Conservation (phyloP, 2,888 invertebrate genomes). For the Macrosiphum euphorbiae region DNA sequence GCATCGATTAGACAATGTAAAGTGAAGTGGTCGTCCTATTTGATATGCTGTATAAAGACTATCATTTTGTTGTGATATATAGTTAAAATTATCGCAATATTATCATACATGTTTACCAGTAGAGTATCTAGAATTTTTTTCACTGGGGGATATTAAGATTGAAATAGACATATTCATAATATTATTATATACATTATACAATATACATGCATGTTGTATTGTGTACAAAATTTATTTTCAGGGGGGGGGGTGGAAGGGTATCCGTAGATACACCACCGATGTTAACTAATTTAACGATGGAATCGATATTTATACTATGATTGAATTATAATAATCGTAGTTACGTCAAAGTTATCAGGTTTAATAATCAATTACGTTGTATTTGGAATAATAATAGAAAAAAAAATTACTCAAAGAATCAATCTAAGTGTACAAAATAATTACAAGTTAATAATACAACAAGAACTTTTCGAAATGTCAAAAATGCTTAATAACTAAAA, state of each 20-base stretch:
- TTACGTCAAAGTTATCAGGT: not conserved
- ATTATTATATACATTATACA: too few species aligned
- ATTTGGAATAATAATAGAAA: not conserved
- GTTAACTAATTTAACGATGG: not conserved
- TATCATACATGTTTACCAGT: not conserved
- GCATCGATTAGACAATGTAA: not conserved
- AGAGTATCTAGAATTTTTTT: too few species aligned
- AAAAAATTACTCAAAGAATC: not conserved
- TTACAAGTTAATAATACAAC: not conserved
- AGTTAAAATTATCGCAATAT: not conserved
- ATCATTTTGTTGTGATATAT: not conserved
- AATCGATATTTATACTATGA: not conserved
- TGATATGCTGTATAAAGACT: not conserved
- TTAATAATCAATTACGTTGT: not conserved
- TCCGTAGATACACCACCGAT: too few species aligned
- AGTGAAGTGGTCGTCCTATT: not conserved
- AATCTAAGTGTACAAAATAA: not conserved
- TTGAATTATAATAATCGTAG: not conserved
- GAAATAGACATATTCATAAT: too few species aligned
- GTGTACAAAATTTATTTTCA: too few species aligned
- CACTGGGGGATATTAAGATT: too few species aligned
- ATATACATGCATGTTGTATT: too few species aligned
- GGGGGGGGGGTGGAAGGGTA: too few species aligned
- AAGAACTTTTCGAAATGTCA: not conserved
- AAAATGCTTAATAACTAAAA: not conserved